These are phyloP conservation scores for Pseudoatta argentina DNA, from an alignment of 1,140 invertebrate genomes.

Conservation along the genomic window DNA sequence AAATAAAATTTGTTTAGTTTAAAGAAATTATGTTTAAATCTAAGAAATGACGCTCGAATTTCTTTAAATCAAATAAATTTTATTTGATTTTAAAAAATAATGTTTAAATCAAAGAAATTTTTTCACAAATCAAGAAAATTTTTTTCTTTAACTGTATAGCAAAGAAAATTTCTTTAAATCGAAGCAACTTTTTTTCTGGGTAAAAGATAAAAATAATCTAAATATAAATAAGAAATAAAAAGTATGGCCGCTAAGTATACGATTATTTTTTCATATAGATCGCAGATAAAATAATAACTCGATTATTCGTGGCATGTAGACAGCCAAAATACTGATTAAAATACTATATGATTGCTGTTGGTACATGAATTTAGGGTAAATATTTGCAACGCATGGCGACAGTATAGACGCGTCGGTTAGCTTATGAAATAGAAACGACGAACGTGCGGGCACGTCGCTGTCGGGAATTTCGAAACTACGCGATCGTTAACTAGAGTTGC, in stretches of 20 bases:
- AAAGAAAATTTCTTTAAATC: too few species aligned
- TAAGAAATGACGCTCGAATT: too few species aligned
- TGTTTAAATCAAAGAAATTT: too few species aligned
- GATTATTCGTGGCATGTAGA: not conserved
- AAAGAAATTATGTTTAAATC: too few species aligned
- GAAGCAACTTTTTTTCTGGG: too few species aligned
- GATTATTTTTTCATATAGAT: not conserved
- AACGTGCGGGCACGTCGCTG: not conserved
- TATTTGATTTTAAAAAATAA: too few species aligned
- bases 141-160: too few species aligned
- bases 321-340: not conserved
- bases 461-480: constrained; percentile 23
- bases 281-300: not conserved
- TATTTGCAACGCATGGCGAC: constrained; percentile 19
- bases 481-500: constrained; percentile 18
- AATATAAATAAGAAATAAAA: not conserved
- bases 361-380: constrained; percentile 35
- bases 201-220: constrained; percentile 5
- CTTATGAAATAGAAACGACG: constrained; percentile 35
- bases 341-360: not conserved
- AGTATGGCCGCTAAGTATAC: not conserved
- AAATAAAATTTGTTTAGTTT: too few species aligned
- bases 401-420: not conserved
- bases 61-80: too few species aligned
- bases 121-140: too few species aligned